Base-by-base conservation (phyloP, 2,888 invertebrate genomes). In the Emmelina monodactyla region DNA sequence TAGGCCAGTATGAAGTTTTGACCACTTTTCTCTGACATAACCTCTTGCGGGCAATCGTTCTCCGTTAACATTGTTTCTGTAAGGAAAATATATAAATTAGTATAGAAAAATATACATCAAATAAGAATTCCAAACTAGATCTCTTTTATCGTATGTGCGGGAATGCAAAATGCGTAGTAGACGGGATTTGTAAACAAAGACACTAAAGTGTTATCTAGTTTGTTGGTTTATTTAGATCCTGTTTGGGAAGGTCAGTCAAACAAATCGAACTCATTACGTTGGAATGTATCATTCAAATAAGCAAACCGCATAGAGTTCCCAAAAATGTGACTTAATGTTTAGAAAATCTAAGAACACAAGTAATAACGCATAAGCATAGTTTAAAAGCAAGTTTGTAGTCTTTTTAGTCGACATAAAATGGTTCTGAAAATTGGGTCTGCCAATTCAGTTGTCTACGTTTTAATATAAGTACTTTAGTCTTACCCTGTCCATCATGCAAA, bases 1-100 rank as follows among this genome's bases (percentile, higher is more conserved):
- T 94, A 97, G 12, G 95, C 97, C 66, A 97, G 86, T 63, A 94
- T 90, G 71, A 93, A 94, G 57, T 94, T 91, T 58, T 89, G 89
- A 35, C 88, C 89, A 49, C 84, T 87, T 47, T 85, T 84, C 46
- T 84, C 84, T 14, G 83, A 72, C 65, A 92, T 88, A 28, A 95
- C 86, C 58, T 91, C 89, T 80, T 95, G 94, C 1, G 96, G 96
- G 54, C 92, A 94, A 60, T 95, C 94, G 47, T 88, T 86, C 51
- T 97, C 94, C 44, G 88, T 87, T 43, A 97, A 82, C 62, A 92
- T 85, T 32, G 92, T 93, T 83, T 97, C 97, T 93, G 83, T 13
- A 82, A 83, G 44, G 37, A 44, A 37, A 37, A 35, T 37, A 37
- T 22, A 15, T 28, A 6, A 16, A 15, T 30, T 30, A 33, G 3